Conservation (phyloP, 1,140 invertebrate species). For the Drosophila teissieri region DNA sequence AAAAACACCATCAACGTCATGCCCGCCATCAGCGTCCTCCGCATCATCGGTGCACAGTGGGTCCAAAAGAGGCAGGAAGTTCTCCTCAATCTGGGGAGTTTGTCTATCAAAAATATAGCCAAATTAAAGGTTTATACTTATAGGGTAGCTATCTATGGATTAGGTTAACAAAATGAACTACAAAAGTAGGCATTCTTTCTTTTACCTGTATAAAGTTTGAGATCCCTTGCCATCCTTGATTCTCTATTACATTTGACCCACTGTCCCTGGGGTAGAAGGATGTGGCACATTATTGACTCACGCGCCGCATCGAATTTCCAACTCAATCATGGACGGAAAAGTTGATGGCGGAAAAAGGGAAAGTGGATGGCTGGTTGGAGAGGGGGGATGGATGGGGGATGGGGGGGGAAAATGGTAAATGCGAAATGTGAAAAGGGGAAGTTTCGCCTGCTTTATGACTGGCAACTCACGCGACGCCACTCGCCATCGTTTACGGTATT, state of each 20-base stretch:
- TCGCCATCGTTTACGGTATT: constrained; percentile 59
- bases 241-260: not conserved
- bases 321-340: constrained; percentile 56
- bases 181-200: too few species aligned
- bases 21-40: constrained; percentile 7
- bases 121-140: too few species aligned
- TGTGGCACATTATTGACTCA: constrained; percentile 59
- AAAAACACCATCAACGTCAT: constrained; percentile 26
- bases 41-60: not conserved
- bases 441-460: constrained; percentile 23
- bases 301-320: constrained; percentile 65
- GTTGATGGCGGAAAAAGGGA: constrained; percentile 5
- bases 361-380: not conserved
- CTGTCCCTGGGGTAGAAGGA: not conserved
- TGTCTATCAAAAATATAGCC: too few species aligned
- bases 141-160: too few species aligned
- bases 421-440: constrained; percentile 4
- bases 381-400: too few species aligned
- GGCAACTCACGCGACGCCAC: constrained; percentile 35
- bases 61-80: not conserved
- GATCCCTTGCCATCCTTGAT: too few species aligned
- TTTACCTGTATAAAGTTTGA: too few species aligned
- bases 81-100: not conserved
- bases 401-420: not conserved
- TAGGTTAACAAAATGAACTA: too few species aligned